These are phyloP conservation scores for Brachypalpus laphriformis DNA, from an alignment of 2,888 invertebrate genomes.

Conservation along the genomic window DNA sequence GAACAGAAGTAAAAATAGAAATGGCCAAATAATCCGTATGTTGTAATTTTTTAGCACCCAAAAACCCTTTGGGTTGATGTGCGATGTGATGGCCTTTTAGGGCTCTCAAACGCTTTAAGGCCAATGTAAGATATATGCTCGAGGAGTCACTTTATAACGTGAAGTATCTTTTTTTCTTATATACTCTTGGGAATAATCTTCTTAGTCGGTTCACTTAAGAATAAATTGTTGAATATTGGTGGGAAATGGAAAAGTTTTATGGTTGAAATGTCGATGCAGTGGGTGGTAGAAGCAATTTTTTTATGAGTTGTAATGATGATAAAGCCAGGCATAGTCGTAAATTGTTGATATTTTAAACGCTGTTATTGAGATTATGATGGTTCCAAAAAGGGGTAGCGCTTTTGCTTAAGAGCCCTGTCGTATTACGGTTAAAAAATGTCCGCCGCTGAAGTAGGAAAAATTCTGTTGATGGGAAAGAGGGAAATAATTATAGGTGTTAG, in stretches of 20 bases:
- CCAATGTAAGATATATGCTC: background rate
- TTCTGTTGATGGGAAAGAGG: too few relatives aligned
- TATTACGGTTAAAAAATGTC: background rate
- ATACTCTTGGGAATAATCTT: background rate
- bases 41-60: conserved; percentile 19
- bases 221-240: background rate
- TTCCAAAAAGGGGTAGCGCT: background rate
- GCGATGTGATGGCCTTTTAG: conserved; percentile 28
- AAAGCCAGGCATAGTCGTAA: background rate
- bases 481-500: too few relatives aligned
- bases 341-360: background rate
- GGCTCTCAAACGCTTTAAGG: conserved; percentile 1
- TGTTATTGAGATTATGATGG: background rate
- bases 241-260: background rate
- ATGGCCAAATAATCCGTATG: conserved; percentile 28
- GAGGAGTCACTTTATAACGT: conserved; percentile 9
- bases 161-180: conserved; percentile 16
- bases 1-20: conserved; percentile 29
- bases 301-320: background rate
- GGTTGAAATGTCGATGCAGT: background rate
- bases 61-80: conserved; percentile 17
- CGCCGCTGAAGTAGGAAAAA: too few relatives aligned
- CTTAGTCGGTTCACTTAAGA: background rate
- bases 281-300: background rate
- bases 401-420: background rate